phyloP scores from a whole-genome alignment of 2,888 invertebrate species.

The Sinelater perroti region DNA sequence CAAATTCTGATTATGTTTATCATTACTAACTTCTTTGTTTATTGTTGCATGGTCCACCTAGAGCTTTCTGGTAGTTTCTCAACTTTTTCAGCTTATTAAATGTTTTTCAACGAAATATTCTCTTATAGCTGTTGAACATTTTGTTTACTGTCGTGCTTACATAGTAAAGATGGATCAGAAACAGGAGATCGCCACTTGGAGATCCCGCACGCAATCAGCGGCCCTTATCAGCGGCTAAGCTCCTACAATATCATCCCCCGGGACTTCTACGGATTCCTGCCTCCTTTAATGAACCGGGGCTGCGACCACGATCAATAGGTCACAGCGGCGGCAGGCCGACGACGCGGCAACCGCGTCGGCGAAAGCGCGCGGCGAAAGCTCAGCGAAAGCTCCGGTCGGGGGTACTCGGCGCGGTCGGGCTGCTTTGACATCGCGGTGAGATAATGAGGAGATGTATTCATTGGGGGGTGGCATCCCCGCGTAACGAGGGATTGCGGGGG shows the following conservation, averaged over 20 bases:
- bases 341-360: conserved; percentile 28
- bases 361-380: conserved; percentile 22
- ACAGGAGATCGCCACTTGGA: too few species aligned
- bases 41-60: too few species aligned
- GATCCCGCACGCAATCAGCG: too few species aligned
- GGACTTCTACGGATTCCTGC: conserved; percentile 43
- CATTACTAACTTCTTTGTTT: too few species aligned
- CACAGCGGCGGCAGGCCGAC: conserved; percentile 34
- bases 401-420: conserved; percentile 36
- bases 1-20: too few species aligned
- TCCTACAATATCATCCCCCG: conserved; percentile 13
- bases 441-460: conserved; percentile 60
- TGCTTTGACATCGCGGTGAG: conserved; percentile 55
- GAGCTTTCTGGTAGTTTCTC: too few species aligned
- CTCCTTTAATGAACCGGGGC: conserved; percentile 38
- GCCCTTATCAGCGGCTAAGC: background rate
- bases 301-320: conserved; percentile 49
- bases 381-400: conserved; percentile 17
- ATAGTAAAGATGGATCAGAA: too few species aligned
- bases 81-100: too few species aligned
- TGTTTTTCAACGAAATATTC: too few species aligned
- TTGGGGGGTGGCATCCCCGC: conserved; percentile 56
- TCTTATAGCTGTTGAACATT: too few species aligned
- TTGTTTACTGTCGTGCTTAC: too few species aligned
- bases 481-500: conserved; percentile 50